phyloP scores from a whole-genome alignment of 2,888 invertebrate species.

The Pemphredon lugubris region DNA sequence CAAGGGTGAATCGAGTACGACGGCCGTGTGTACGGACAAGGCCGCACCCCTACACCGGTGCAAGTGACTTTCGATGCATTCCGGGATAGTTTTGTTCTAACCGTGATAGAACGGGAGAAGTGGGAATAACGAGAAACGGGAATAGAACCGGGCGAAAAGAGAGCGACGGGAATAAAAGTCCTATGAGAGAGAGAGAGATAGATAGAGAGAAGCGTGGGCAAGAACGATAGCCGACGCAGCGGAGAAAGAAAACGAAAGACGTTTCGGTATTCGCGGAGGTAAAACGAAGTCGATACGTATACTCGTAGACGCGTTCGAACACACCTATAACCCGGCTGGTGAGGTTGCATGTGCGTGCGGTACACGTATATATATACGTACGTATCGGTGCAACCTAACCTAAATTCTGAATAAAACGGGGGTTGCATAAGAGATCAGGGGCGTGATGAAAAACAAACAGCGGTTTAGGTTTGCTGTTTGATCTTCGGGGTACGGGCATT shows the following conservation, averaged over 20 bases:
- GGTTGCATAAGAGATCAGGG: conserved; percentile 80
- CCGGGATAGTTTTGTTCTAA: conserved; percentile 30
- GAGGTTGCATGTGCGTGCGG: conserved; percentile 13
- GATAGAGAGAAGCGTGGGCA: conserved; percentile 1
- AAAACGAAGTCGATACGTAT: conserved; percentile 61
- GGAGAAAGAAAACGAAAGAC: conserved; percentile 29
- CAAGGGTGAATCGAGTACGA: conserved; percentile 60
- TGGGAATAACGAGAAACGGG: background rate
- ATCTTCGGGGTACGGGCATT: conserved; percentile 80
- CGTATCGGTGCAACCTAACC: conserved; percentile 72
- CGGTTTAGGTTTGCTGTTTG: conserved; percentile 81
- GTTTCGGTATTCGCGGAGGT: conserved; percentile 30
- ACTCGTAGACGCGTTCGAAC: conserved; percentile 21
- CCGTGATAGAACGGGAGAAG: conserved; percentile 25
- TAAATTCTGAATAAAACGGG: conserved; percentile 80
- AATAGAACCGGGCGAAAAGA: background rate
- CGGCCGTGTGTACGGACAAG: conserved; percentile 19
- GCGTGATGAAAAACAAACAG: conserved; percentile 81
- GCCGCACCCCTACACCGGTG: conserved; percentile 20
- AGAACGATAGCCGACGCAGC: conserved; percentile 7
- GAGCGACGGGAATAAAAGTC: conserved; percentile 8
- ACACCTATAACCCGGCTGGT: conserved; percentile 13
- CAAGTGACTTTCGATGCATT: conserved; percentile 56
- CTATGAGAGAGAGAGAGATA: background rate
- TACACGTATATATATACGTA: conserved; percentile 8